Base-by-base conservation (phyloP, 2,113 vertebrate genomes). In the Xenopus borealis region DNA sequence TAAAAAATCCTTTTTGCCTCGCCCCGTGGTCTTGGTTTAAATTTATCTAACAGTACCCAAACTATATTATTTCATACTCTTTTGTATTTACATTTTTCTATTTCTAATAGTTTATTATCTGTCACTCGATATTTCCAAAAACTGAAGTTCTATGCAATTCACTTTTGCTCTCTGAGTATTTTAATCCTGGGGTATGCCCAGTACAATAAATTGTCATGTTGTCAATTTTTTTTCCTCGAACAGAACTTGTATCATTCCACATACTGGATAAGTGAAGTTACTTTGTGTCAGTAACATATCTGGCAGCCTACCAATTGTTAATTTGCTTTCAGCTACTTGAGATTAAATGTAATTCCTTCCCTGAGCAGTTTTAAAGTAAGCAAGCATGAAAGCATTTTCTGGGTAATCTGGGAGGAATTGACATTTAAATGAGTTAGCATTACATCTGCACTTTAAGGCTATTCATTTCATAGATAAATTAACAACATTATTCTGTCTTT, bases 281-380 rank as follows among this genome's bases (percentile, higher is more conserved):
- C 85, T 92, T 89, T 92, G 83, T 93, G 91, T 93, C 89, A 90
- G 79, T 89, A 91, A 88, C 92, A 93, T 86, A 84, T 92, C 89
- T 95, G 93, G 89, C 89, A 89, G 84, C 80, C 83, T 90, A 89
- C 88, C 88, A 94, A 94, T 89, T 87, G 87, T 92, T 92, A 91
- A 93, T 94, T 94, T 93, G 84, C 91, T 93, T 93, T 95, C 91
- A 93, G 91, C 90, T 89, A 83, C 86, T 90, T 90, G 86, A 90
- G 89, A 94, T 94, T 92, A 93, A 91, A 89, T 90, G 81, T 93
- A 92, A 93, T 94, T 94, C 88, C 87, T 93, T 94, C 87, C 87
- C 82, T 83, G 83, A 91, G 86, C 87, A 89, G 82, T 81, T 81
- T 91, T 86, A 89, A 91, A 91, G 87, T 93, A 89, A 91, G 83